phyloP scores from a whole-genome alignment of 2,113 vertebrate genomes.

The Crotalus helleri region DNA sequence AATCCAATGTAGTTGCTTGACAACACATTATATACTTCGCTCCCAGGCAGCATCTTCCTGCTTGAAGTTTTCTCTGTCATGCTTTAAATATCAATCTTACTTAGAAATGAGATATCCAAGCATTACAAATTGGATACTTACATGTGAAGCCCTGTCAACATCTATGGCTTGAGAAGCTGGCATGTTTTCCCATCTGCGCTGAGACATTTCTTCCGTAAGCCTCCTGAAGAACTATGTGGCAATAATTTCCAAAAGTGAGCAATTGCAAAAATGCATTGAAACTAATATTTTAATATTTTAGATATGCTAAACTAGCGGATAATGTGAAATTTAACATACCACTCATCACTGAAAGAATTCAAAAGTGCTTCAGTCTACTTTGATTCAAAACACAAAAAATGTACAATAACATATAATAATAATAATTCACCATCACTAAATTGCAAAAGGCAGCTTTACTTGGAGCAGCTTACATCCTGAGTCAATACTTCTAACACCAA shows the following conservation, averaged over 20 bases:
- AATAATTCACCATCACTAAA: too few species aligned
- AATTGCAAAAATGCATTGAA: not conserved
- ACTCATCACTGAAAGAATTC: not conserved
- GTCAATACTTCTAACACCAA: not conserved
- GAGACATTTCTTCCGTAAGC: slow-evolving; percentile 90
- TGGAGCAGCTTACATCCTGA: not conserved
- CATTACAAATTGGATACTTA: slow-evolving; percentile 49
- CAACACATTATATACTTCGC: not conserved
- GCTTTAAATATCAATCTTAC: not conserved
- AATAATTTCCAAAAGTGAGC: not conserved
- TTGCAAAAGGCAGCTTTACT: not conserved
- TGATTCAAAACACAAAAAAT: not conserved
- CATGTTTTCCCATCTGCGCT: slow-evolving; percentile 87
- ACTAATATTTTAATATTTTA: not conserved
- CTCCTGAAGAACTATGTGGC: slow-evolving; percentile 85
- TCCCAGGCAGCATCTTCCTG: not conserved
- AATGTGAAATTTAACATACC: not conserved
- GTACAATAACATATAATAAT: too few species aligned
- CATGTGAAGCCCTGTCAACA: slow-evolving; percentile 74
- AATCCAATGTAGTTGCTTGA: not conserved
- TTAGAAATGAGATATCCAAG: not conserved
- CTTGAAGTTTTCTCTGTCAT: not conserved
- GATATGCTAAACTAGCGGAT: not conserved
- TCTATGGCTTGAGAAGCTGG: slow-evolving; percentile 81
- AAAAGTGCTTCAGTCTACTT: not conserved